phyloP scores from a whole-genome alignment of 2,888 invertebrate genomes.

The Carabus problematicus region DNA sequence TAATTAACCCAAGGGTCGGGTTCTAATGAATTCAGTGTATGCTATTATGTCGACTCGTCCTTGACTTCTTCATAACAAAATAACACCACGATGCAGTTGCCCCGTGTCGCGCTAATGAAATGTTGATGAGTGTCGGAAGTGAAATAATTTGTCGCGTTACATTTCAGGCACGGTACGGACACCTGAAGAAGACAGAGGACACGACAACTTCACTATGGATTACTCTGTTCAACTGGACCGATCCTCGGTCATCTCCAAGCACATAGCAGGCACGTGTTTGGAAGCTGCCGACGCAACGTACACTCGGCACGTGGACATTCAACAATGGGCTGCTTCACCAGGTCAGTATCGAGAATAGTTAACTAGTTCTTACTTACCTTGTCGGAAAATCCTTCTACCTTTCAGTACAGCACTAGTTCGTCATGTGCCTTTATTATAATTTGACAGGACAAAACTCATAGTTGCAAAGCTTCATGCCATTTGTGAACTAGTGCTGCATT shows the following conservation, averaged over 20 bases:
- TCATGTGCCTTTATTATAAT: too few relatives aligned
- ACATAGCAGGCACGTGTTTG: slow-evolving; percentile 77
- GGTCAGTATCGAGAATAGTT: slow-evolving; percentile 61
- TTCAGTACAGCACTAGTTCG: too few relatives aligned
- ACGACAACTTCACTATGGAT: slow-evolving; percentile 84
- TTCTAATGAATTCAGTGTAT: too few relatives aligned
- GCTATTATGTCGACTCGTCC: neutral
- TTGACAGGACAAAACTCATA: too few relatives aligned
- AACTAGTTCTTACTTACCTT: too few relatives aligned
- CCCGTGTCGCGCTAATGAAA: too few relatives aligned
- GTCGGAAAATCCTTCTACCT: too few relatives aligned
- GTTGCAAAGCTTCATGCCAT: too few relatives aligned
- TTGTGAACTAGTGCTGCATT: too few relatives aligned
- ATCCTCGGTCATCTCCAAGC: slow-evolving; percentile 73
- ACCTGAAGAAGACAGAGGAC: slow-evolving; percentile 89
- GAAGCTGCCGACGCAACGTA: slow-evolving; percentile 80
- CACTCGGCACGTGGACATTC: slow-evolving; percentile 78
- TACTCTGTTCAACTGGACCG: slow-evolving; percentile 77
- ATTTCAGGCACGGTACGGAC: slow-evolving; percentile 78
- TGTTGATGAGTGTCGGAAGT: too few relatives aligned
- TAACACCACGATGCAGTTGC: too few relatives aligned
- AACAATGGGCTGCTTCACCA: slow-evolving; percentile 79
- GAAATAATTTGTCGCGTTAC: neutral
- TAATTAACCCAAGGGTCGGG: too few relatives aligned
- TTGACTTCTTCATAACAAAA: neutral